Conservation (phyloP, 2,888 invertebrate species). For the Drosophila kanekoi region DNA sequence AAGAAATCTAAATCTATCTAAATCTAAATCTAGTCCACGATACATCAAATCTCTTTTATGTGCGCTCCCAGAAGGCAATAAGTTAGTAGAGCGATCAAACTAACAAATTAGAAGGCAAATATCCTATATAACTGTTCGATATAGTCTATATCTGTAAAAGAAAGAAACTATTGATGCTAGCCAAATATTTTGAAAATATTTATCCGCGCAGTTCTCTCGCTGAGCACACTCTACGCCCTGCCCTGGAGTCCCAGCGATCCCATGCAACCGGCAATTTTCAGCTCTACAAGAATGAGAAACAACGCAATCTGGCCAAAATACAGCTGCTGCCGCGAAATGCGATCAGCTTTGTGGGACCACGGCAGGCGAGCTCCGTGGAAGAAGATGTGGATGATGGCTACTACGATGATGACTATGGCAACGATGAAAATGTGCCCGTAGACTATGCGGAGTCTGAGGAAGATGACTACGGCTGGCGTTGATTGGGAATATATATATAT, state of each 20-base stretch:
- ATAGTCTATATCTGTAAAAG: too few species aligned
- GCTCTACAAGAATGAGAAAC: slow-evolving; percentile 45
- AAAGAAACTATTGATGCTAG: too few species aligned
- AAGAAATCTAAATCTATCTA: too few species aligned
- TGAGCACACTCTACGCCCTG: slow-evolving; percentile 17
- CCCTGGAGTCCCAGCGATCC: slow-evolving; percentile 60
- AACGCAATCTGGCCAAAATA: slow-evolving; percentile 53
- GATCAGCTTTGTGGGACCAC: slow-evolving; percentile 54
- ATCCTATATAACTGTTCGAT: too few species aligned
- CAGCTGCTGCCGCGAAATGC: slow-evolving; percentile 38
- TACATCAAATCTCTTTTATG: too few species aligned
- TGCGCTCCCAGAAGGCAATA: too few species aligned
- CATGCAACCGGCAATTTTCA: slow-evolving; percentile 34
- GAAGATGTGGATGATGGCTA: slow-evolving; percentile 25
- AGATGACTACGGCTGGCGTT: slow-evolving; percentile 40
- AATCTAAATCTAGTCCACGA: too few species aligned
- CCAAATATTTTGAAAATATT: not conserved
- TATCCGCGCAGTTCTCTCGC: slow-evolving; percentile 11
- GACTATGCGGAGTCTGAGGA: slow-evolving; percentile 40
- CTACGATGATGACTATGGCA: slow-evolving; percentile 31
- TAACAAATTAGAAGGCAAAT: too few species aligned
- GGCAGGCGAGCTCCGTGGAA: slow-evolving; percentile 43
- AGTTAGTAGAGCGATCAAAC: too few species aligned
- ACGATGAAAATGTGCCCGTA: slow-evolving; percentile 11
- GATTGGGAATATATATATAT: slow-evolving; percentile 6